Percentiles rank a stretch among this genome's conserved stretches.
Evolutionary conservation across 2,797 vertebrate genomes (phyloP).

Genomic region (Scleropages formosus): DNA sequence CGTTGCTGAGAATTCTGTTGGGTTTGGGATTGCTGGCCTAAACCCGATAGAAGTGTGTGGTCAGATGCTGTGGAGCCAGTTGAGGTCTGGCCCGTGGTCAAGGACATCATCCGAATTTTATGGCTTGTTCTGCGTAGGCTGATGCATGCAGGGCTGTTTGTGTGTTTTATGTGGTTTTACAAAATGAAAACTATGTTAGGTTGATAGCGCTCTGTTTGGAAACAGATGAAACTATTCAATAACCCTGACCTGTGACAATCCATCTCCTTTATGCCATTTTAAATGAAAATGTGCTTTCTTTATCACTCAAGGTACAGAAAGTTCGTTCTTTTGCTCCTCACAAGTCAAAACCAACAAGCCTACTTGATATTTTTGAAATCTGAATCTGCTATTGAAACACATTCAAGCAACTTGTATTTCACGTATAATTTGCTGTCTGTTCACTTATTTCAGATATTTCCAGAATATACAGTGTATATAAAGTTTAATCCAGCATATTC

Average conservation of each 20-base stretch:
- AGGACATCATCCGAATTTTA: conserved; percentile 28
- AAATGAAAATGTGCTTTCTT: no score
- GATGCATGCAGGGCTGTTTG: not conserved
- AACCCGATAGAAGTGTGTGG: conserved; percentile 24
- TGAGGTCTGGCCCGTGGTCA: conserved; percentile 53
- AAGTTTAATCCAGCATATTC: no score
- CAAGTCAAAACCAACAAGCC: no score
- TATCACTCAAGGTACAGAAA: no score
- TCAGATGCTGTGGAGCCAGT: conserved; percentile 36
- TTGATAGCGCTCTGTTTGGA: conserved; percentile 14
- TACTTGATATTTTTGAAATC: no score
- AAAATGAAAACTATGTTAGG: conserved; percentile 7
- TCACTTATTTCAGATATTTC: no score
- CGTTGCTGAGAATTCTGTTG: conserved; percentile 15
- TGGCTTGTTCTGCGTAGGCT: not conserved
- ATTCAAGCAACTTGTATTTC: no score
- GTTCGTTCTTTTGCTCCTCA: no score
- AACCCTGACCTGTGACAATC: not conserved
- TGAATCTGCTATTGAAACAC: no score
- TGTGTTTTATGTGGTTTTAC: conserved; percentile 5
- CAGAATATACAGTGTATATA: no score
- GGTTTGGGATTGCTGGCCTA: not conserved
- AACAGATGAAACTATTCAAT: not conserved
- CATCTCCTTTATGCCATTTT: not conserved
- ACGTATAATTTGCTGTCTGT: no score